Conservation (phyloP, 2,113 vertebrate species). For the Xiphorhynchus elegans region DNA sequence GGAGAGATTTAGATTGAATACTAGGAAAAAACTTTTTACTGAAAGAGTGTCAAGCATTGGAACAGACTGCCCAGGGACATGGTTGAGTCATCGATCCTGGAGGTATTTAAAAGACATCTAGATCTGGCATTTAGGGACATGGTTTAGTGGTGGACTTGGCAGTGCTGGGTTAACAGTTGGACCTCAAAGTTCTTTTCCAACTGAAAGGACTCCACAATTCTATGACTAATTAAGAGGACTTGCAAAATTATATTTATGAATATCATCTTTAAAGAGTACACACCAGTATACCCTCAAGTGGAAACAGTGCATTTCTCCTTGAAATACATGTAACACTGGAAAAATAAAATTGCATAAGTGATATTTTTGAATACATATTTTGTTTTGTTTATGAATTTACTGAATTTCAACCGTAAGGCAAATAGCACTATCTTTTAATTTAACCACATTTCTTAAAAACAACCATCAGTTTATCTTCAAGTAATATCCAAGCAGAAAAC, state of each 20-base stretch:
- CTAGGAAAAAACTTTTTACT: not conserved
- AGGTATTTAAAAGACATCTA: rapidly evolving
- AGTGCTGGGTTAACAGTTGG: not conserved
- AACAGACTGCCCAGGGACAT: too few species aligned
- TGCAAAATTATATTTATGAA: not conserved
- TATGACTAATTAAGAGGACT: not conserved
- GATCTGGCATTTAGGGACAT: too few species aligned
- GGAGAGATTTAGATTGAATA: not conserved
- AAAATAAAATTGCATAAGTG: not conserved
- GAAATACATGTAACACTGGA: not conserved
- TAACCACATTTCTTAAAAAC: not conserved
- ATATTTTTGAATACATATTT: not conserved
- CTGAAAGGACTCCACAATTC: not conserved
- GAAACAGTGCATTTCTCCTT: not conserved
- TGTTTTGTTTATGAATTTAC: not conserved
- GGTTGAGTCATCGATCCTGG: not conserved
- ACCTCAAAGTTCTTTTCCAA: not conserved
- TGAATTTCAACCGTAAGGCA: not conserved
- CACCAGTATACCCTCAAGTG: not conserved
- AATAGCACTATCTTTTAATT: not conserved
- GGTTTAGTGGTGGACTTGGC: not conserved
- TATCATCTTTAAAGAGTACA: not conserved
- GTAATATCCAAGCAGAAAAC: not conserved
- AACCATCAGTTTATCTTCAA: not conserved
- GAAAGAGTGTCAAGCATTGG: not conserved